Percentiles rank a stretch among this genome's conserved stretches.
These are phyloP conservation scores for Portevinia maculata DNA, from an alignment of 2,888 invertebrate genomes.

Conservation along the genomic window DNA sequence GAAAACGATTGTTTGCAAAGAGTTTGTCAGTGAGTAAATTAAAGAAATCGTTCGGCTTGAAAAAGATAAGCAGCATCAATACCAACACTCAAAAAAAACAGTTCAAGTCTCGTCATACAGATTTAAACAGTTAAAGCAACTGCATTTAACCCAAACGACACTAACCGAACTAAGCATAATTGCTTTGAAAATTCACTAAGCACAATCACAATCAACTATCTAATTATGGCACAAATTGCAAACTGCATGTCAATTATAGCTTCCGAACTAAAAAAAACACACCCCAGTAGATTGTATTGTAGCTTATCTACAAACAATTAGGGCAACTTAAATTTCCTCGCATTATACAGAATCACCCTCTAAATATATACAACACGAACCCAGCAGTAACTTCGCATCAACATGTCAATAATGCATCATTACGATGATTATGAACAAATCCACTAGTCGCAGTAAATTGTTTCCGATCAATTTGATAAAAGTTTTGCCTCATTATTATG, in stretches of 20 bases:
- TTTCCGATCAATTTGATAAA: constrained; percentile 52
- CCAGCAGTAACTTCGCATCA: constrained; percentile 12
- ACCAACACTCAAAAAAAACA: too few species aligned
- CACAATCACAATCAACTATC: neutral
- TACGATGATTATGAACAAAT: constrained; percentile 40
- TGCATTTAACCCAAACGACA: too few species aligned
- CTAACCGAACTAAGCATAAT: neutral
- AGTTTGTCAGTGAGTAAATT: too few species aligned
- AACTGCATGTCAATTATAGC: constrained; percentile 6
- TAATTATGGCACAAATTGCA: constrained; percentile 1
- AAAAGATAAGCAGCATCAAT: too few species aligned
- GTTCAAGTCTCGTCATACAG: too few species aligned
- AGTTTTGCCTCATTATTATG: constrained; percentile 7
- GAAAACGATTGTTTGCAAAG: too few species aligned
- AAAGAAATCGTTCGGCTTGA: too few species aligned
- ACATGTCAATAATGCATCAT: constrained; percentile 43
- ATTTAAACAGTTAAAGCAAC: too few species aligned
- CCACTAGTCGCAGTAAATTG: constrained; percentile 41
- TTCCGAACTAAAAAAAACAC: constrained; percentile 5
- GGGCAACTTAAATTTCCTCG: neutral
- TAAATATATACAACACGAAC: neutral
- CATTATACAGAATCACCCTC: neutral
- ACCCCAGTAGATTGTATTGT: neutral
- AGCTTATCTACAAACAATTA: constrained; percentile 6
- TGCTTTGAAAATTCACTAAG: neutral